These are phyloP conservation scores for Aphodius sticticus DNA, from an alignment of 2,888 invertebrate genomes.

Conservation along the genomic window DNA sequence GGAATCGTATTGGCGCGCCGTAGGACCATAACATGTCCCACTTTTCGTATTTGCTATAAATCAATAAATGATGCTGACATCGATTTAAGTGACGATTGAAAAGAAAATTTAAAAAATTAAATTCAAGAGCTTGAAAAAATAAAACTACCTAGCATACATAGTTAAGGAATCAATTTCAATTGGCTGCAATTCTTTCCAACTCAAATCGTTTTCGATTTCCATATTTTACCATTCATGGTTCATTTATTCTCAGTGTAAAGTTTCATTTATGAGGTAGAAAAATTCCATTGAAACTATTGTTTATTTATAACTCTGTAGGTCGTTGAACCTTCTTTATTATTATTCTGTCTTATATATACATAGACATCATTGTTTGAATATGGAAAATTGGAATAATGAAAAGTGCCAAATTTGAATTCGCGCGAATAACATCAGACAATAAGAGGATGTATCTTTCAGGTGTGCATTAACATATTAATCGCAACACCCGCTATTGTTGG, in stretches of 20 bases:
- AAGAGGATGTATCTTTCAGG: not conserved
- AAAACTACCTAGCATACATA: no score
- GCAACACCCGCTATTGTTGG: not conserved
- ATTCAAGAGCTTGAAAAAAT: no score
- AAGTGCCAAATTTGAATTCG: not conserved
- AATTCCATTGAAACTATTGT: slow-evolving; percentile 4
- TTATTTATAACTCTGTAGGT: not conserved
- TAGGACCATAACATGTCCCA: not conserved
- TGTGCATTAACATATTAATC: no score
- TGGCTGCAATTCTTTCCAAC: no score
- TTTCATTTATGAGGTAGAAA: not conserved
- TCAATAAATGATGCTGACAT: not conserved
- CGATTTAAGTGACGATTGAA: no score
- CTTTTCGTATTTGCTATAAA: not conserved
- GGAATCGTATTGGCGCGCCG: not conserved
- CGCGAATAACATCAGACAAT: not conserved
- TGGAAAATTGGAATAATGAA: not conserved
- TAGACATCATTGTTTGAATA: not conserved
- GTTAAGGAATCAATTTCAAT: no score
- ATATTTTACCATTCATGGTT: no score
- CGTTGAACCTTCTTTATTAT: not conserved
- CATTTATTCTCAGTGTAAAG: no score
- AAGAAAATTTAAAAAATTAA: no score
- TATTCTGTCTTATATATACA: not conserved
- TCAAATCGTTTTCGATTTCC: no score